Evolutionary conservation across 1,140 invertebrate genomes (phyloP).

Genomic region (Drosophila nannoptera): DNA sequence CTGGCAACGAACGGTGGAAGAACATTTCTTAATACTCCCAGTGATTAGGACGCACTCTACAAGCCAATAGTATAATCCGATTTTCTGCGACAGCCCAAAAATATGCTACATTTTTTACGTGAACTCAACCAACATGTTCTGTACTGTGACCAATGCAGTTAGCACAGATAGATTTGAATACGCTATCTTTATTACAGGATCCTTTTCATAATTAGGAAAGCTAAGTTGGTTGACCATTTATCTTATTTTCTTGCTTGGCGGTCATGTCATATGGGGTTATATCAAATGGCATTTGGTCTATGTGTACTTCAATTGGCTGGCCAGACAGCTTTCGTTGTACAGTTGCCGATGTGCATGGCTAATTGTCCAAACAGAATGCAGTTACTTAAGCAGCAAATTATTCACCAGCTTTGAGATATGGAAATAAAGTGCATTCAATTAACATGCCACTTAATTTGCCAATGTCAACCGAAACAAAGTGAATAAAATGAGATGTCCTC

Average conservation of each 20-base stretch:
- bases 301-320: constrained; percentile 54
- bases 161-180: too few species aligned
- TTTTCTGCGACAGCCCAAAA: constrained; percentile 18
- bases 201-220: too few species aligned
- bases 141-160: too few species aligned
- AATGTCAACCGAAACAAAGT: constrained; percentile 34
- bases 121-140: not conserved
- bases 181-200: too few species aligned
- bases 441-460: constrained; percentile 36
- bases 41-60: too few species aligned
- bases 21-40: not conserved
- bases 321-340: constrained; percentile 33
- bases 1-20: constrained; percentile 34
- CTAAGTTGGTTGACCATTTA: too few species aligned
- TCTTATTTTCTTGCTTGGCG: too few species aligned
- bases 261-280: too few species aligned
- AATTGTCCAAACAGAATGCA: constrained; percentile 63
- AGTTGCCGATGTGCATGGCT: constrained; percentile 26
- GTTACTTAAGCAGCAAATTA: constrained; percentile 21
- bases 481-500: not conserved
- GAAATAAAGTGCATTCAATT: constrained; percentile 68
- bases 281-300: constrained; percentile 39
- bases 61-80: not conserved
- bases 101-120: constrained; percentile 11
- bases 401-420: constrained; percentile 31